Base-by-base conservation (phyloP, 2,113 vertebrate genomes). In the Cyphomyrus plagiostoma region DNA sequence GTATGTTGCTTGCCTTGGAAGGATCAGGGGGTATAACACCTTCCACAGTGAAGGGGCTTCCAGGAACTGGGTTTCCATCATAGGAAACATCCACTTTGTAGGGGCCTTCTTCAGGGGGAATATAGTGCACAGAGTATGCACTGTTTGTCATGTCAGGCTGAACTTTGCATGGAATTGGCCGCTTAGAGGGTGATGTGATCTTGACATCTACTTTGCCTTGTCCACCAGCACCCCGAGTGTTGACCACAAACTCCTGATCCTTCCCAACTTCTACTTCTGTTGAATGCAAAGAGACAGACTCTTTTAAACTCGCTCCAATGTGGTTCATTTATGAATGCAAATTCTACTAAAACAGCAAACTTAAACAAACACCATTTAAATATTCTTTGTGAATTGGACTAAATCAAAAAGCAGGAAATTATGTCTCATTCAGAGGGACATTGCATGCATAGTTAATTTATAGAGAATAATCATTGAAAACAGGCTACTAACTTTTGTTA, bases 1-100 rank as follows among this genome's bases (percentile, higher is more conserved):
- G 9, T 70, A 30, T 5, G 85, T 58, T 21, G 17, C 91, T 94
- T 93, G 98, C 98, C 97, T 99, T 99, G 89, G 97, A 96, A 15
- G 98, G 96, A 91, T 99, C 98, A 0, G 97, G 97, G 45, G 98
- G 98, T 95, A 98, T 96, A 89, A 98, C 94, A 0, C 96, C 98
- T 91, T 99, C 98, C 85, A 99, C 95, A 0, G 96, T 91, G 91
- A 99, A 99, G 91, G 98, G 98, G 92, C 98, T 99, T 90, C 97
- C 98, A 0, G 96, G 97, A 19, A 99, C 96, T 0, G 98, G 97
- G 93, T 98, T 97, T 15, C 97, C 97, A 1, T 99, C 98, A 0
- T 99, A 99, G 93, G 95, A 96, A 93, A 99, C 93, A 82, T 99
- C 97, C 89, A 99, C 97, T 88, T 98, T 98, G 95, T 98, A 98